These are phyloP conservation scores for Uloborus plumipes DNA, from an alignment of 2,888 invertebrate species.

Conservation along the genomic window DNA sequence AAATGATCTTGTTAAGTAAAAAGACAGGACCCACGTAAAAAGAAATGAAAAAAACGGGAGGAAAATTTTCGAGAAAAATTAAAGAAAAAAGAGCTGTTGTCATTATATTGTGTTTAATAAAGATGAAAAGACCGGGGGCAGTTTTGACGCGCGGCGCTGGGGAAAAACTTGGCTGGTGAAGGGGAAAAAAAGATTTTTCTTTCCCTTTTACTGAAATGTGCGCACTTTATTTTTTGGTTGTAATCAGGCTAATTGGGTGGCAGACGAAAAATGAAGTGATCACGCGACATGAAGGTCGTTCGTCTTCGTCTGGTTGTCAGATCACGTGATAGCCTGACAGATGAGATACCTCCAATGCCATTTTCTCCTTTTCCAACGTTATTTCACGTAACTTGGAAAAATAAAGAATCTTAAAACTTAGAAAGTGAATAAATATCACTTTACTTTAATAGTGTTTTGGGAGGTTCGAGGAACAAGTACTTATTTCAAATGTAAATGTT, in stretches of 20 bases:
- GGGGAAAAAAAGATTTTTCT: constrained; percentile 16
- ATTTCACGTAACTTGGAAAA: not conserved
- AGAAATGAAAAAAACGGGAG: not conserved
- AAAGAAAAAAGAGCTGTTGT: constrained; percentile 45
- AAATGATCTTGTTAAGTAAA: constrained; percentile 63
- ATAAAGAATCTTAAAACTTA: not conserved
- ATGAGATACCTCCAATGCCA: constrained; percentile 35
- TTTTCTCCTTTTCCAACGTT: not conserved
- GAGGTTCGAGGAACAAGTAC: not conserved
- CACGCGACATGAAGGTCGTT: constrained; percentile 61
- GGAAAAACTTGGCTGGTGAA: constrained; percentile 17
- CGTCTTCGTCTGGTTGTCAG: constrained; percentile 61
- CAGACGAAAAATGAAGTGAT: constrained; percentile 63
- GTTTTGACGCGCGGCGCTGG: constrained; percentile 44
- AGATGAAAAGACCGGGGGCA: constrained; percentile 58
- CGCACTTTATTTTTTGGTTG: constrained; percentile 56
- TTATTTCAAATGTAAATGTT: too few species aligned
- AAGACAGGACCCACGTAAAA: constrained; percentile 35
- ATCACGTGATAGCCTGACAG: constrained; percentile 61
- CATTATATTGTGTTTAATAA: constrained; percentile 64
- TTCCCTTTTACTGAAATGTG: constrained; percentile 4
- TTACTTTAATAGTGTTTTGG: not conserved
- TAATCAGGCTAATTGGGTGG: constrained; percentile 63
- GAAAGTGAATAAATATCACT: too few species aligned
- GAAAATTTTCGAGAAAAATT: constrained; percentile 4